Conservation (phyloP, 1,140 invertebrate genomes). For the Drosophila busckii region DNA sequence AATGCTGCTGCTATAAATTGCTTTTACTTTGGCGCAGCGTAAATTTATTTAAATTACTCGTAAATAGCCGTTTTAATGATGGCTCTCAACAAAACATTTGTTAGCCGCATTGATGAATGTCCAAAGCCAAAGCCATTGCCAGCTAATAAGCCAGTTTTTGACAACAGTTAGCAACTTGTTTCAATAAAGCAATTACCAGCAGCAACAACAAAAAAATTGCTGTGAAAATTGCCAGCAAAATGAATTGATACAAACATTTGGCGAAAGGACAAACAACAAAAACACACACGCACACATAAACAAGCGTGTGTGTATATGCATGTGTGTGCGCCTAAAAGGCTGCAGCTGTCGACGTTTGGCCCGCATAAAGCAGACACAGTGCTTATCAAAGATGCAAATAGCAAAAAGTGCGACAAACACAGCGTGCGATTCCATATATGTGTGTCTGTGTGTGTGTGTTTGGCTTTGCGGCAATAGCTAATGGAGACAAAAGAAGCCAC, state of each 20-base stretch:
- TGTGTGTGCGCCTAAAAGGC: slow-evolving; percentile 49
- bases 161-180: slow-evolving; percentile 56
- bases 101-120: slow-evolving; percentile 24
- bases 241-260: slow-evolving; percentile 69
- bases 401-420: slow-evolving; percentile 34
- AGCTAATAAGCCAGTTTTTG: slow-evolving; percentile 59
- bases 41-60: slow-evolving; percentile 47
- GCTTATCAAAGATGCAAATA: slow-evolving; percentile 73
- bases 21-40: slow-evolving; percentile 30
- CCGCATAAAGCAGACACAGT: slow-evolving; percentile 66
- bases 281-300: slow-evolving; percentile 63
- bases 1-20: slow-evolving; percentile 32
- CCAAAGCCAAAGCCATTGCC: slow-evolving; percentile 49
- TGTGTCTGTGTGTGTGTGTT: slow-evolving; percentile 7
- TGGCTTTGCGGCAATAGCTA: slow-evolving; percentile 29
- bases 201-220: slow-evolving; percentile 20
- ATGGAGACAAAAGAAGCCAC: slow-evolving; percentile 51
- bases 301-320: slow-evolving; percentile 8
- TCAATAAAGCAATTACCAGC: slow-evolving; percentile 73
- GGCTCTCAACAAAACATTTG: slow-evolving; percentile 11
- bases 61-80: slow-evolving; percentile 52
- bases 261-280: slow-evolving; percentile 57
- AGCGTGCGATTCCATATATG: slow-evolving; percentile 17
- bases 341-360: slow-evolving; percentile 58
- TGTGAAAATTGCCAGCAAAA: slow-evolving; percentile 42